phyloP scores from a whole-genome alignment of 2,888 invertebrate species.

The Drosophila leonis region DNA sequence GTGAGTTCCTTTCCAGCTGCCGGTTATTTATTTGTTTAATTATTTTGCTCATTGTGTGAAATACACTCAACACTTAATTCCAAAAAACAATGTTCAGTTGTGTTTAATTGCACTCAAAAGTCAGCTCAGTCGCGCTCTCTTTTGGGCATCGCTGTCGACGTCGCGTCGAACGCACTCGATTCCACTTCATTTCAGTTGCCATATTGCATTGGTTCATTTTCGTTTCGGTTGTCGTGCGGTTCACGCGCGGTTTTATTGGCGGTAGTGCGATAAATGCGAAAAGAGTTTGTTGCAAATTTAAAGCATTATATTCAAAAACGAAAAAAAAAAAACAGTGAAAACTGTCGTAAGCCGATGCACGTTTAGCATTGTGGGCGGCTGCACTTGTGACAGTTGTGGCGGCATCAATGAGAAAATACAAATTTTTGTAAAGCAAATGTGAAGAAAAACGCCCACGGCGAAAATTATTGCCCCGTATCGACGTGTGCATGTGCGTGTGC shows the following conservation, averaged over 20 bases:
- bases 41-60: not conserved
- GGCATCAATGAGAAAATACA: constrained; percentile 23
- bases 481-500: constrained; percentile 12
- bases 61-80: constrained; percentile 9
- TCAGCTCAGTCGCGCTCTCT: constrained; percentile 8
- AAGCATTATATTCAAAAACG: constrained; percentile 43
- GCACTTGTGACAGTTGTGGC: constrained; percentile 32
- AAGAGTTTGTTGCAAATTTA: constrained; percentile 41
- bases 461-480: constrained; percentile 42
- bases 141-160: constrained; percentile 27
- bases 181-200: constrained; percentile 29
- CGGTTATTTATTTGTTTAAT: not conserved
- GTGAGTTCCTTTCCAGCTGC: not conserved
- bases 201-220: constrained; percentile 41
- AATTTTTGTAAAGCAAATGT: constrained; percentile 30
- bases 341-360: constrained; percentile 14
- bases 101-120: constrained; percentile 21
- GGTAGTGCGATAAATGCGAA: constrained; percentile 38
- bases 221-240: constrained; percentile 59
- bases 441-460: constrained; percentile 65
- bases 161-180: constrained; percentile 8
- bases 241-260: constrained; percentile 36
- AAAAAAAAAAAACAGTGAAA: no score
- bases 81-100: not conserved
- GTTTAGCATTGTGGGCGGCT: constrained; percentile 33